These are phyloP conservation scores for Caenorhabditis briggsae DNA, from an alignment of 1,140 invertebrate species.

Conservation along the genomic window DNA sequence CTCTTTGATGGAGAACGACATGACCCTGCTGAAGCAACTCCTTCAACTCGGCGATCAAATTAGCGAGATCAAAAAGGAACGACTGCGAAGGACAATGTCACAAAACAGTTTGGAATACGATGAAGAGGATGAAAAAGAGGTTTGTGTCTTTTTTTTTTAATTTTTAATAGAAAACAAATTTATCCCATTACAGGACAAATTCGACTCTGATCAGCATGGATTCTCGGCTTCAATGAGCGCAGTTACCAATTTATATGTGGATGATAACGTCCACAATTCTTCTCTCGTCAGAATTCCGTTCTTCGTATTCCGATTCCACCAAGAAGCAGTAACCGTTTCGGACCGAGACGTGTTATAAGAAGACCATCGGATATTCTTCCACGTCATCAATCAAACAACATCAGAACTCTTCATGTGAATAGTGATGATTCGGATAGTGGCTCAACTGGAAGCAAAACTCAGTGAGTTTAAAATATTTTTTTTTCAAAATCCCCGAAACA, in stretches of 20 bases:
- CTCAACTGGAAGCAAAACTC: slow-evolving; percentile 42
- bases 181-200: slow-evolving; percentile 51
- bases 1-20: slow-evolving; percentile 62
- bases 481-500: too few relatives aligned
- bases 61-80: slow-evolving; percentile 55
- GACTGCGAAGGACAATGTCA: slow-evolving; percentile 46
- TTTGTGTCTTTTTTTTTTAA: neutral
- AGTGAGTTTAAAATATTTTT: neutral
- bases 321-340: slow-evolving; percentile 66
- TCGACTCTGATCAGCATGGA: slow-evolving; percentile 48
- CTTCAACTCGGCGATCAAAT: slow-evolving; percentile 60
- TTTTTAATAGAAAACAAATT: neutral
- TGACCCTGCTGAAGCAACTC: slow-evolving; percentile 60
- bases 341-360: slow-evolving; percentile 56
- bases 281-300: slow-evolving; percentile 65
- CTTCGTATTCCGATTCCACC: slow-evolving; percentile 68
- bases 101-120: slow-evolving; percentile 53
- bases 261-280: slow-evolving; percentile 63
- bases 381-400: neutral
- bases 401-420: slow-evolving; percentile 55
- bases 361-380: slow-evolving; percentile 56
- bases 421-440: slow-evolving; percentile 52
- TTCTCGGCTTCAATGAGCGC: slow-evolving; percentile 60
- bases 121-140: slow-evolving; percentile 56
- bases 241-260: slow-evolving; percentile 57